phyloP scores from a whole-genome alignment of 2,113 vertebrate genomes.

The Siphamia tubifer region DNA sequence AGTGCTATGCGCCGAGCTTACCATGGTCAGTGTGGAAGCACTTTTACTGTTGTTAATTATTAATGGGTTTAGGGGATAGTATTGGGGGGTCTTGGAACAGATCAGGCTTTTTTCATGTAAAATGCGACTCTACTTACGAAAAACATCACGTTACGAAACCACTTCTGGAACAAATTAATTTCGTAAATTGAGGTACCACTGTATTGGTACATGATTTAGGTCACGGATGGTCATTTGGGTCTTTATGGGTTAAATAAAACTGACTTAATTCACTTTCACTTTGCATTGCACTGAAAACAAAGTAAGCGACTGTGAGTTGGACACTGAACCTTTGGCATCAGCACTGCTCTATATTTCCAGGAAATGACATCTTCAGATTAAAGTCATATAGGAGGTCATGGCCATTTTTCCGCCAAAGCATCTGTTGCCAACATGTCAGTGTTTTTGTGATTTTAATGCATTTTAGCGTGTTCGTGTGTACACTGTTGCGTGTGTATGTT shows the following conservation, averaged over 20 bases:
- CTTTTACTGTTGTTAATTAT: too few relatives aligned
- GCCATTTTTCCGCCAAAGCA: conserved; percentile 44
- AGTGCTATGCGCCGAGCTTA: too few relatives aligned
- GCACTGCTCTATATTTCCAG: neutral
- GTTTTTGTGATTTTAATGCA: conserved; percentile 1
- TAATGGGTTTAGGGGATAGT: too few relatives aligned
- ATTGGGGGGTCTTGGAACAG: too few relatives aligned
- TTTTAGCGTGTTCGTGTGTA: conserved; percentile 20
- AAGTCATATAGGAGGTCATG: neutral
- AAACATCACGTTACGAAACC: too few relatives aligned
- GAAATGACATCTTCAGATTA: neutral
- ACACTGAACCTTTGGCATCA: neutral
- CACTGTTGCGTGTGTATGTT: conserved; percentile 16
- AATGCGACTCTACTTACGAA: too few relatives aligned
- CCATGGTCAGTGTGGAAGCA: too few relatives aligned
- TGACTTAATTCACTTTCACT: conserved; percentile 43
- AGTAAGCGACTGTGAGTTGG: conserved; percentile 25
- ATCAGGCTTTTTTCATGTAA: too few relatives aligned
- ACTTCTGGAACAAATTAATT: too few relatives aligned
- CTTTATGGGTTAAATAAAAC: conserved; percentile 25
- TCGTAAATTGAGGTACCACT: too few relatives aligned
- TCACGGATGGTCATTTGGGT: too few relatives aligned
- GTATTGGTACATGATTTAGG: too few relatives aligned
- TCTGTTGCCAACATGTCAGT: conserved; percentile 34
- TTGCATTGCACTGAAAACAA: conserved; percentile 70